Percentiles rank a stretch among this genome's conserved stretches.
Evolutionary conservation across 1,140 invertebrate genomes (phyloP).

Genomic region (Trachelipus rathkii): DNA sequence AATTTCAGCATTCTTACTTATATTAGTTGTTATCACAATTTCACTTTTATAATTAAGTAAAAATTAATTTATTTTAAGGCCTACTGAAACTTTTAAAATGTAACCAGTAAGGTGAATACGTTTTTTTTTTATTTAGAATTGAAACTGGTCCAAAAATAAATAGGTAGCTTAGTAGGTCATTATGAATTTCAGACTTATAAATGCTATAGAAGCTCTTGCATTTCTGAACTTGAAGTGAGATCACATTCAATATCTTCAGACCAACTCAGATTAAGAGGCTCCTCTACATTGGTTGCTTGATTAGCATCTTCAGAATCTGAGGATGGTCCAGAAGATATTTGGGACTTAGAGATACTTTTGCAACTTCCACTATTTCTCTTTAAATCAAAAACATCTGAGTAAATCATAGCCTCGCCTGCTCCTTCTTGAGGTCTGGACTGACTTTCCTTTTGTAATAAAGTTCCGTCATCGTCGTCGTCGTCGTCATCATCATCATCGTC

Average conservation of each 20-base stretch:
- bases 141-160: background rate
- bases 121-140: background rate
- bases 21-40: background rate
- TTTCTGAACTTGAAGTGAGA: constrained; percentile 3
- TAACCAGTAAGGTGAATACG: background rate
- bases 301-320: constrained; percentile 4
- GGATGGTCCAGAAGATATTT: background rate
- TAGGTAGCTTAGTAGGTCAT: no score
- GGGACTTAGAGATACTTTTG: background rate
- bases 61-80: background rate
- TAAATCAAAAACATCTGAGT: constrained; percentile 23
- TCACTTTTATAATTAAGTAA: background rate
- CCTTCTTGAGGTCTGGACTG: constrained; percentile 24
- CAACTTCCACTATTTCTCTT: background rate
- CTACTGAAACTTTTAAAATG: background rate
- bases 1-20: no score
- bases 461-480: constrained; percentile 33
- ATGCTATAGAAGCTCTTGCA: constrained; percentile 7
- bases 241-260: constrained; percentile 1
- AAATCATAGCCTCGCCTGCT: constrained; percentile 43
- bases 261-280: background rate
- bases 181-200: background rate
- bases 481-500: constrained; percentile 28
- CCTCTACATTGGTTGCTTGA: background rate
- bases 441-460: constrained; percentile 23